Conservation (phyloP, 2,888 invertebrate genomes). For the Heliconius ismenius region DNA sequence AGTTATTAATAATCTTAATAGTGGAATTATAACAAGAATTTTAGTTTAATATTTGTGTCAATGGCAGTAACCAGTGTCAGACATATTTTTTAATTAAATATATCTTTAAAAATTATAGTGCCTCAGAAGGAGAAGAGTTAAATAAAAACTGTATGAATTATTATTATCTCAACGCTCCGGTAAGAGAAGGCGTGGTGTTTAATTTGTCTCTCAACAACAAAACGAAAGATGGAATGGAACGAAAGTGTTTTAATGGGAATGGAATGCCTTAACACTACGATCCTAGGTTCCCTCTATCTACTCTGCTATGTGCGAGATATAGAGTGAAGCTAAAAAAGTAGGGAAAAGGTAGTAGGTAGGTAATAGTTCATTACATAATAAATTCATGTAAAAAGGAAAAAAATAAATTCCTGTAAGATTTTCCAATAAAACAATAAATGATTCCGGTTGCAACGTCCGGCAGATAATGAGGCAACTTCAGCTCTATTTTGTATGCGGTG, state of each 20-base stretch:
- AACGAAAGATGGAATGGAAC: too few species aligned
- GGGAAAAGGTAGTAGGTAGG: too few species aligned
- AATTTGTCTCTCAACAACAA: not conserved
- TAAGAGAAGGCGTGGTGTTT: not conserved
- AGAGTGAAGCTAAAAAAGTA: too few species aligned
- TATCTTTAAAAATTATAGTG: too few species aligned
- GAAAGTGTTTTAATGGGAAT: too few species aligned
- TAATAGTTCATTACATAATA: not conserved
- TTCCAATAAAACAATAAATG: conserved; percentile 15
- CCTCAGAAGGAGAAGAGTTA: too few species aligned
- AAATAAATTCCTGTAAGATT: not conserved
- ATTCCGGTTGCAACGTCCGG: conserved; percentile 16
- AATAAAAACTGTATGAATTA: too few species aligned
- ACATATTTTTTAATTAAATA: too few species aligned
- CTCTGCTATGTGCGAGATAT: too few species aligned
- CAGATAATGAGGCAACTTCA: conserved; percentile 12
- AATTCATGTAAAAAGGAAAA: not conserved
- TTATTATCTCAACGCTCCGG: not conserved
- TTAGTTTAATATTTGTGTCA: not conserved
- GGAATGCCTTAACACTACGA: not conserved
- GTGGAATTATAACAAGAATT: not conserved
- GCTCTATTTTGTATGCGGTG: not conserved
- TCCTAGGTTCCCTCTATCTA: not conserved
- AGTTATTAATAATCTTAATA: not conserved
- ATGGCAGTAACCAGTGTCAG: not conserved